Evolutionary conservation across 2,888 invertebrate genomes (phyloP), one percentile per base, ranked within the genome.

Genomic region (Sinohyriopsis cumingii): DNA sequence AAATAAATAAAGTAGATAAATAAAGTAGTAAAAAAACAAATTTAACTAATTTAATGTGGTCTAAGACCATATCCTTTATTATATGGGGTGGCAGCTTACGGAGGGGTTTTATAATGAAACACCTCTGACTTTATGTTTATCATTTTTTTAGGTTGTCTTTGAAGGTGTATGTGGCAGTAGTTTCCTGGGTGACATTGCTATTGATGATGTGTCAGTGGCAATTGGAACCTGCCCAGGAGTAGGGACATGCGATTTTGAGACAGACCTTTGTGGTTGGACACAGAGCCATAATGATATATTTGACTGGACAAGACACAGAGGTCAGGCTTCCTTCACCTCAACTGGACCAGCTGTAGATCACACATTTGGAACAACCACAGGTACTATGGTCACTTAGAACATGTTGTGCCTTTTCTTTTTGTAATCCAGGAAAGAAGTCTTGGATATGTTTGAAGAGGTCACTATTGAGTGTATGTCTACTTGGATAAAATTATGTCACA

Each of bases 261-360:
- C 76, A 9, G 66, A 79, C 63, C 61, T 82, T 4, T 88, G 88
- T 78, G 85, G 86, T 19, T 88, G 84, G 81, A 74, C 67, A 18
- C 83, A 86, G 65, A 78, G 77, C 67, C 72, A 67, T 25, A 76
- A 79, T 61, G 86, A 84, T 62, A 73, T 75, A 28, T 87, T 87
- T 79, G 83, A 87, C 72, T 88, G 88, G 88, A 77, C 80, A 24
- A 72, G 81, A 65, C 70, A 72, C 9, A 65, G 75, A 33, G 83
- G 83, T 20, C 63, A 59, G 18, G 84, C 84, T 5, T 70, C 76
- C 3, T 78, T 77, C 28, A 9, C 59, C 1, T 73, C 75, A 24
- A 87, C 85, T 28, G 87, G 86, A 64, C 88, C 88, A 0, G 56
- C 76, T 57, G 71, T 67, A 63, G 87, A 88, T 72, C 87, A 87